Percentiles rank a stretch among this genome's conserved stretches.
These are phyloP conservation scores for Patella caerulea DNA, from an alignment of 2,888 invertebrate species.

Conservation along the genomic window DNA sequence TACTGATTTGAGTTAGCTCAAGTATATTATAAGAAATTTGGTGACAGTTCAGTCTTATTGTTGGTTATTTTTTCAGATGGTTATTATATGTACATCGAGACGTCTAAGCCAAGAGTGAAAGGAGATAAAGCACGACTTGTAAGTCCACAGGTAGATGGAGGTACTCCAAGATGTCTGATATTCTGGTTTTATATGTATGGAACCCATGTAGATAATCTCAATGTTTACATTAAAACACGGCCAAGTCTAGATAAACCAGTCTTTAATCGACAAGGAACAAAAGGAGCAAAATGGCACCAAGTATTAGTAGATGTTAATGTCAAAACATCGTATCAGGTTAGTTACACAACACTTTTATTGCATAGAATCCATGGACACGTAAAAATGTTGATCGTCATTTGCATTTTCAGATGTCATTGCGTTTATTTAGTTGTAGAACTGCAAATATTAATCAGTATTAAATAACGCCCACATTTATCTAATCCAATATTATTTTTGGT, in stretches of 20 bases:
- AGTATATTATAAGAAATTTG: not conserved
- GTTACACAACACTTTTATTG: no score
- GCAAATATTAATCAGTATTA: no score
- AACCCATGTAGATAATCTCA: slow-evolving; percentile 53
- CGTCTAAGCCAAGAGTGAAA: slow-evolving; percentile 42
- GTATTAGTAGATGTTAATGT: slow-evolving; percentile 48
- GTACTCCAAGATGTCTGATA: slow-evolving; percentile 46
- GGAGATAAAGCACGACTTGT: slow-evolving; percentile 55
- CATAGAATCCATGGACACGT: no score
- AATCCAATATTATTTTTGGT: not conserved
- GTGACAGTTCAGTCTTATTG: no score
- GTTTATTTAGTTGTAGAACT: slow-evolving; percentile 11
- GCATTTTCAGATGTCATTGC: slow-evolving; percentile 23
- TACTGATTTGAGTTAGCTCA: not conserved
- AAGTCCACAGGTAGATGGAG: slow-evolving; percentile 33
- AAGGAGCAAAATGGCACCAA: slow-evolving; percentile 54
- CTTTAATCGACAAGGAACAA: slow-evolving; percentile 53
- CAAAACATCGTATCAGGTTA: slow-evolving; percentile 43
- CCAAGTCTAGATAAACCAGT: slow-evolving; percentile 42
- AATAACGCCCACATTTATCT: not conserved
- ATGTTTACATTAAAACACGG: slow-evolving; percentile 54
- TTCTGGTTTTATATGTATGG: slow-evolving; percentile 69
- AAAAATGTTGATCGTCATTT: no score
- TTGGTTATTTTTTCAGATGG: slow-evolving; percentile 37
- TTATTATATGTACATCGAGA: slow-evolving; percentile 62